These are phyloP conservation scores for Drosophila lacertosa DNA, from an alignment of 1,140 invertebrate genomes.

Conservation along the genomic window DNA sequence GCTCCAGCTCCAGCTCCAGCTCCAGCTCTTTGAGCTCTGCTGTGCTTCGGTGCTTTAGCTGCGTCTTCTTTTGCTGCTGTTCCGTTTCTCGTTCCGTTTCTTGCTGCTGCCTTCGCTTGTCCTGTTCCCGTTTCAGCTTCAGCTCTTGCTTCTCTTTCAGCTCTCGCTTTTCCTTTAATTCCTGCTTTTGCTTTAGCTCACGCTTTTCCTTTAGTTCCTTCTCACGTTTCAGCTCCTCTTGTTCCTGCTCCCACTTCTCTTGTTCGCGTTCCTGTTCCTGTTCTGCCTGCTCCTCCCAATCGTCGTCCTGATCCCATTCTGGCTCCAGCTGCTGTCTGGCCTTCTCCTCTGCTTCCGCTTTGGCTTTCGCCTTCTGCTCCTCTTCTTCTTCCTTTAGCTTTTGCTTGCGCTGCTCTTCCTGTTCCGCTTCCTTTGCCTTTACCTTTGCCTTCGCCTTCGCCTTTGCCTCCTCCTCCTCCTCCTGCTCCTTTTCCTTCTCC, in stretches of 20 bases:
- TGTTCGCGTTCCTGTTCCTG: background rate
- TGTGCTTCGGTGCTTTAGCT: no score
- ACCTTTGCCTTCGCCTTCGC: no score
- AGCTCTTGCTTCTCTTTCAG: slow-evolving; percentile 17
- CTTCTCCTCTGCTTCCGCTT: background rate
- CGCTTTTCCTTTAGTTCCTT: slow-evolving; percentile 2
- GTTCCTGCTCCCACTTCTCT: slow-evolving; percentile 8
- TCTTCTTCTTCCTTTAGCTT: background rate
- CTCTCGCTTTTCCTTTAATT: background rate
- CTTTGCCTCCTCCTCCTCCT: background rate
- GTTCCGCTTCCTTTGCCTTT: slow-evolving; percentile 30
- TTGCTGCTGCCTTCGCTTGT: slow-evolving; percentile 2
- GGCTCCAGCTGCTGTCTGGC: background rate
- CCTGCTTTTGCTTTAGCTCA: background rate
- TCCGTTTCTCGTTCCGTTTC: no score
- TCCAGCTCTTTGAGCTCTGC: no score
- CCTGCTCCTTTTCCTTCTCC: background rate
- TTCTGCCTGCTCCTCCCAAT: background rate
- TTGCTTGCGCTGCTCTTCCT: slow-evolving; percentile 2
- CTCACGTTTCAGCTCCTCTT: background rate
- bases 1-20: no score
- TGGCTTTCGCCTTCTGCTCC: no score
- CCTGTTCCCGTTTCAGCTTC: slow-evolving; percentile 19
- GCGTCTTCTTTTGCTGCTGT: no score
- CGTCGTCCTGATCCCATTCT: background rate